Base-by-base conservation (phyloP, 2,888 invertebrate species). In the Copidosoma aretas region DNA sequence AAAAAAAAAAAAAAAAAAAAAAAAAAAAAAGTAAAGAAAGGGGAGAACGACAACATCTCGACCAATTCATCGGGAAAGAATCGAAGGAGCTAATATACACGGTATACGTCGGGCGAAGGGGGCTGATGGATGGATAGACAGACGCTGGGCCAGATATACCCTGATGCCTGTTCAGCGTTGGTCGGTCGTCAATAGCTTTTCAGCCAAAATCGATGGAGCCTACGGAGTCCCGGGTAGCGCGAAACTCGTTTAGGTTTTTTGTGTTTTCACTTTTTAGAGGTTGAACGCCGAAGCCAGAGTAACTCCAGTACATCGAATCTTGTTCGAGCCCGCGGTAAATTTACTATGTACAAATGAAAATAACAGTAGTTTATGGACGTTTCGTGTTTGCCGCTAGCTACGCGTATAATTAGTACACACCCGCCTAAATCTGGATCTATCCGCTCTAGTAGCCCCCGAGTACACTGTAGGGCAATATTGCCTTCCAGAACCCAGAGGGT, bases 131-230 rank as follows among this genome's bases (percentile, higher is more conserved):
- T 15, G 43, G 43, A 46, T 3, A 12, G 17, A 46, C 43, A 46
- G 17, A 46, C 14, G 4, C 32, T 17, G 22, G 70, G 61, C 70
- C 59, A 43, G 19, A 4, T 19, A 32, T 4, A 46, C 1, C n/a
- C n/a, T 22, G 3, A 41, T 1, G n/a, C 60, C 25, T 49, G 46
- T 21, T 41, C 57, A 32, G 25, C 73, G 76, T 59, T 46, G 43
- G 43, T 4, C 12, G 17, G 8, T 41, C 3, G 12, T 46, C 4
- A 2, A 14, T 46, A 17, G 43, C 43, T 46, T 8, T 64, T 67
- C 76, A 77, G 79, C 75, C 74, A 74, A 79, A 81, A 81, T 82
- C 82, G 80, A 82, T 82, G 75, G 78, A 82, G 82, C 82, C 78
- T 79, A 77, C 8, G 8, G 32, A 79, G 76, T 79, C 79, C 76